Conservation (phyloP, 2,797 vertebrate genomes). For the Gadopsis marmoratus region DNA sequence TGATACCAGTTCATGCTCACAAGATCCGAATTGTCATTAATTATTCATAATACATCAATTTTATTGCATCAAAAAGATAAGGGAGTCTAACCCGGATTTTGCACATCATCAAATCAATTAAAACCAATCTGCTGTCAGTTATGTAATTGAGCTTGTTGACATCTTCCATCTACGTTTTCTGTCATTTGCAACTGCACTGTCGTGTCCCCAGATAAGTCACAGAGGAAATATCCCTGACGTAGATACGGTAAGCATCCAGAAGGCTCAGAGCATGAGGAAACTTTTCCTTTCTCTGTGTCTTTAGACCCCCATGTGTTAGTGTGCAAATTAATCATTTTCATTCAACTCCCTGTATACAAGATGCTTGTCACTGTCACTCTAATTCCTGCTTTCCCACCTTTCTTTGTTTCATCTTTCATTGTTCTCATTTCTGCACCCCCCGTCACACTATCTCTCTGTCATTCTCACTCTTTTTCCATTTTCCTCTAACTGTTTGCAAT, state of each 20-base stretch:
- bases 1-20: conserved; percentile 2
- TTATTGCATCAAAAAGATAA: conserved; percentile 18
- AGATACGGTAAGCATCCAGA: conserved; percentile 8
- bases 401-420: conserved; percentile 39
- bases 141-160: conserved; percentile 39
- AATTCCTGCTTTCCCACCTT: conserved; percentile 20
- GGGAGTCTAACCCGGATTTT: conserved; percentile 23
- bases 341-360: conserved; percentile 40
- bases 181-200: conserved; percentile 9
- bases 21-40: conserved; percentile 16
- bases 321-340: conserved; percentile 47
- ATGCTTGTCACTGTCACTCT: conserved; percentile 23
- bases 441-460: conserved; percentile 18
- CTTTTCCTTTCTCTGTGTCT: conserved; percentile 13
- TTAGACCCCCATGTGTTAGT: background rate
- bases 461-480: conserved; percentile 41
- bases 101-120: conserved; percentile 53
- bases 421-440: conserved; percentile 9
- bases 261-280: conserved; percentile 12
- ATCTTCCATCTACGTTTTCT: conserved; percentile 23
- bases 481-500: conserved; percentile 39
- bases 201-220: conserved; percentile 23
- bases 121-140: conserved; percentile 36
- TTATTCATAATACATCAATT: conserved; percentile 26
- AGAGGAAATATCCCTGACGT: conserved; percentile 29